phyloP scores from a whole-genome alignment of 2,888 invertebrate genomes.

The Dicycla oo region DNA sequence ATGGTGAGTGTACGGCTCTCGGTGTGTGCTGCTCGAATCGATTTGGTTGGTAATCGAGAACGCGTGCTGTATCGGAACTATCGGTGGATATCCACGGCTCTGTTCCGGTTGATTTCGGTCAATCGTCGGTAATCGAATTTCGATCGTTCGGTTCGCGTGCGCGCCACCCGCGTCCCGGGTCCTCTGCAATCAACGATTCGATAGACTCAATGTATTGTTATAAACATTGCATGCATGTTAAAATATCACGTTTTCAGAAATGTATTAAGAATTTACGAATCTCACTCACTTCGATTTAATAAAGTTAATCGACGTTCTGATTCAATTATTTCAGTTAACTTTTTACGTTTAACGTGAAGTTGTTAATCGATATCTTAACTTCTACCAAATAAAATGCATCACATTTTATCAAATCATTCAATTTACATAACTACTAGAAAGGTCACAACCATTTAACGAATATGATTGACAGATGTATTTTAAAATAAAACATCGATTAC shows the following conservation, averaged over 20 bases:
- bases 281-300: constrained; percentile 32
- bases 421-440: constrained; percentile 10
- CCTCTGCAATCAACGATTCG: constrained; percentile 83
- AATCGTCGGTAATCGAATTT: constrained; percentile 77
- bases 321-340: constrained; percentile 5
- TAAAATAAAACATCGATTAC: constrained; percentile 50
- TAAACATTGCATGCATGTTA: constrained; percentile 74
- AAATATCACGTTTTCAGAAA: constrained; percentile 57
- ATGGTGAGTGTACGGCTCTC: constrained; percentile 67
- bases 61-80: constrained; percentile 81
- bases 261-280: constrained; percentile 16
- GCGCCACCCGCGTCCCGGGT: constrained; percentile 66
- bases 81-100: constrained; percentile 66
- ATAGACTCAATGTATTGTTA: constrained; percentile 72
- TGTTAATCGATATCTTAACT: neutral
- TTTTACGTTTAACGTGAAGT: neutral
- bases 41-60: constrained; percentile 82
- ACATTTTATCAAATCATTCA: neutral
- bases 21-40: constrained; percentile 81
- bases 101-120: constrained; percentile 83
- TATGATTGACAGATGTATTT: constrained; percentile 54
- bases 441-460: constrained; percentile 24
- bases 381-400: neutral
- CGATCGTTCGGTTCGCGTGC: constrained; percentile 82
- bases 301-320: constrained; percentile 32